phyloP scores from a whole-genome alignment of 2,797 vertebrate genomes.

The Podarcis lilfordi region DNA sequence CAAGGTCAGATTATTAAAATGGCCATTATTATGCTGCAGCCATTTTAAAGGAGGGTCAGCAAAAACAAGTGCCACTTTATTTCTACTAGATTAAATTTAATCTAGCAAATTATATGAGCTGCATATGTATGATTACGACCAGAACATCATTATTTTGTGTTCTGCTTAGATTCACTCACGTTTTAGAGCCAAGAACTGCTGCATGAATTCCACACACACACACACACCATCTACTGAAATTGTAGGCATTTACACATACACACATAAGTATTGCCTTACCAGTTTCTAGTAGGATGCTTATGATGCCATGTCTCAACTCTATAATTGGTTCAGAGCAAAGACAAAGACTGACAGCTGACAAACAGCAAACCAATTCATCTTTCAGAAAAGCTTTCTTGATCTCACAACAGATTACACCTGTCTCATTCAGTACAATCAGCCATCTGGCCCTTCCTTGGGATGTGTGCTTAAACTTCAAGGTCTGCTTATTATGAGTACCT shows the following conservation, averaged over 20 bases:
- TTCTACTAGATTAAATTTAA: slow-evolving; percentile 37
- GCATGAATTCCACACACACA: too few species aligned
- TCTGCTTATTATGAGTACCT: slow-evolving; percentile 30
- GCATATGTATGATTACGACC: slow-evolving; percentile 6
- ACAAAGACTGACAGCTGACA: slow-evolving; percentile 62
- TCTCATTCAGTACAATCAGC: slow-evolving; percentile 34
- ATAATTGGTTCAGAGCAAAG: slow-evolving; percentile 59
- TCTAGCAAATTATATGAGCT: not conserved
- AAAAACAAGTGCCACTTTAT: slow-evolving; percentile 23
- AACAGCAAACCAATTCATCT: slow-evolving; percentile 51
- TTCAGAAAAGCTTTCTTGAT: slow-evolving; percentile 55
- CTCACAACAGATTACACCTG: slow-evolving; percentile 14
- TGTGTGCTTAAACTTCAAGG: slow-evolving; percentile 27
- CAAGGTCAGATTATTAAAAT: slow-evolving; percentile 3
- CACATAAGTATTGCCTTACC: not conserved
- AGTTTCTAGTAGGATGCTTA: slow-evolving; percentile 26
- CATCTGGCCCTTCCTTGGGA: slow-evolving; percentile 31
- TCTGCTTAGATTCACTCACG: slow-evolving; percentile 26
- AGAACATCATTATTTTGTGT: not conserved
- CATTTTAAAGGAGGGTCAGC: not conserved
- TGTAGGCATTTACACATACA: not conserved
- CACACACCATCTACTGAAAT: not conserved
- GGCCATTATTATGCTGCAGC: not conserved
- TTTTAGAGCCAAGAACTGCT: slow-evolving; percentile 22
- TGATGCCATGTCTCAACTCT: slow-evolving; percentile 60